Evolutionary conservation across 1,140 invertebrate species (phyloP).

Genomic region (Drosophila kanapiae): DNA sequence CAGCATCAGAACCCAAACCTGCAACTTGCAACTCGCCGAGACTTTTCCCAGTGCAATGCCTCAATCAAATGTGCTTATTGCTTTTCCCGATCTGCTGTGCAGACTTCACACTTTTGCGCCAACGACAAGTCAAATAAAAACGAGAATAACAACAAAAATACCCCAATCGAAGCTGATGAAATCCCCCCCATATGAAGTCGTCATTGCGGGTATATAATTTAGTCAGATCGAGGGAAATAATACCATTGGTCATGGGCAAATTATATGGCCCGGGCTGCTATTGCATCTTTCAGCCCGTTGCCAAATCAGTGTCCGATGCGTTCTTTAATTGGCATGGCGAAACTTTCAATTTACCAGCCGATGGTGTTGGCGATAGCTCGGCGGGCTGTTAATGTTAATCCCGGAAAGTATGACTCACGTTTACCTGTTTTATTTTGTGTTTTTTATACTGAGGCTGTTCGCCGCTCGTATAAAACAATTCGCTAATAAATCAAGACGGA

Average conservation of each 20-base stretch:
- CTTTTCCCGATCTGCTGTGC: slow-evolving; percentile 38
- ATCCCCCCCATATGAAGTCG: slow-evolving; percentile 64
- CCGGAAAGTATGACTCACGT: slow-evolving; percentile 57
- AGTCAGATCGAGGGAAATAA: slow-evolving; percentile 56
- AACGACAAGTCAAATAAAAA: slow-evolving; percentile 24
- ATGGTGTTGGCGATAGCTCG: slow-evolving; percentile 74
- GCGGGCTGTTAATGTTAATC: slow-evolving; percentile 67
- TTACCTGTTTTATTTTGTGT: slow-evolving; percentile 42
- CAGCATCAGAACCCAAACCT: slow-evolving; percentile 6
- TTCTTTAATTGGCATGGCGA: slow-evolving; percentile 66
- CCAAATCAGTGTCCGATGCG: slow-evolving; percentile 63
- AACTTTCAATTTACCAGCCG: slow-evolving; percentile 72
- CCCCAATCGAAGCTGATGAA: slow-evolving; percentile 20
- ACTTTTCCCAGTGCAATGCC: slow-evolving; percentile 40
- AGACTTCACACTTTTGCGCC: slow-evolving; percentile 80
- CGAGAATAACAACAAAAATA: neutral
- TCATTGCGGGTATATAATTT: slow-evolving; percentile 67
- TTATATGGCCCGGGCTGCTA: slow-evolving; percentile 45
- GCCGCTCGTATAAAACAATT: slow-evolving; percentile 70
- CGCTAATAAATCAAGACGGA: slow-evolving; percentile 77
- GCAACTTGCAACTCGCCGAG: neutral
- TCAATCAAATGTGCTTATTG: slow-evolving; percentile 58
- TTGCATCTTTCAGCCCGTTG: slow-evolving; percentile 34
- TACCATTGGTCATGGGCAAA: slow-evolving; percentile 77
- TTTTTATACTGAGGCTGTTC: slow-evolving; percentile 2